phyloP scores from a whole-genome alignment of 2,113 vertebrate genomes.

The Neomonachus schauinslandi region DNA sequence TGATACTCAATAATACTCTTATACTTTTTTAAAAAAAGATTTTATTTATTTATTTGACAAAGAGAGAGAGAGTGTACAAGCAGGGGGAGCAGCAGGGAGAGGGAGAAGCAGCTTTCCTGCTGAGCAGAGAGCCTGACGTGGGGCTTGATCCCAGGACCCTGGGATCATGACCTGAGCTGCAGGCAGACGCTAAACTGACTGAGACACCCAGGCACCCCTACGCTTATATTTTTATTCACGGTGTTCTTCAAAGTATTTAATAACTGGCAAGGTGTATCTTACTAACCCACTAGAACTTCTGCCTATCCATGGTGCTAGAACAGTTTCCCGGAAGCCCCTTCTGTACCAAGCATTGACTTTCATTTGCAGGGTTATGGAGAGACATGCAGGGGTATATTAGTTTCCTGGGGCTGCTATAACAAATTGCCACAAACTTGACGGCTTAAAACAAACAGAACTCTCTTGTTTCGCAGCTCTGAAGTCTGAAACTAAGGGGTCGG shows the following conservation, averaged over 20 bases:
- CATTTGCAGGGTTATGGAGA: background rate
- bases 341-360: background rate
- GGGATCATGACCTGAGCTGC: background rate
- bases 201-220: background rate
- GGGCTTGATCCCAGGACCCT: background rate
- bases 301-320: background rate
- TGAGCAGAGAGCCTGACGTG: background rate
- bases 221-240: background rate
- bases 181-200: background rate
- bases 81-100: background rate
- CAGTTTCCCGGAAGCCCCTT: background rate
- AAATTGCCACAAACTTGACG: background rate
- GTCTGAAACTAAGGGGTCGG: background rate
- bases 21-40: background rate
- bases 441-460: background rate
- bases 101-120: background rate
- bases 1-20: background rate
- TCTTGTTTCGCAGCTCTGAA: background rate
- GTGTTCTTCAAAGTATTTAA: background rate
- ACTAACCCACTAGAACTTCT: background rate
- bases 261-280: background rate
- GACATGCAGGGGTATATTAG: background rate
- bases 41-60: background rate
- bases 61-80: background rate
- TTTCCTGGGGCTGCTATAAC: background rate